phyloP scores from a whole-genome alignment of 2,113 vertebrate genomes.

The Pedetes capensis region DNA sequence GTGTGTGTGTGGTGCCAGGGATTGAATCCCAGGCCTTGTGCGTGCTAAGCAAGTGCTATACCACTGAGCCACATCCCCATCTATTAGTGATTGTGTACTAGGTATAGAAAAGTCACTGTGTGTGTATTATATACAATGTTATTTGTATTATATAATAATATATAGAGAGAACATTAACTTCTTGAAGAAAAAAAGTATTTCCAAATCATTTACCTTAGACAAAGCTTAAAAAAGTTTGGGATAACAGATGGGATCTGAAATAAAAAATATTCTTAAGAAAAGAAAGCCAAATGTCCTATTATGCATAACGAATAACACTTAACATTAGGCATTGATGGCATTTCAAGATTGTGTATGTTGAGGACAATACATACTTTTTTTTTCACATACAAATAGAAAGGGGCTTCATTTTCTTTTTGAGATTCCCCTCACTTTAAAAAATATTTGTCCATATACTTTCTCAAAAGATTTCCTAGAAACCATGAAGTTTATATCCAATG shows the following conservation, averaged over 20 bases:
- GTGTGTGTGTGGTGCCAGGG: background rate
- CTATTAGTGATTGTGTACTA: background rate
- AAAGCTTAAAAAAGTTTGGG: background rate
- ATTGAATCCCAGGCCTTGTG: background rate
- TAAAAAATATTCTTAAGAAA: slow-evolving; percentile 4
- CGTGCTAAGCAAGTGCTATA: background rate
- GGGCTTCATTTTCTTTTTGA: background rate
- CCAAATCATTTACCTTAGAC: background rate
- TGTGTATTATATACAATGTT: background rate
- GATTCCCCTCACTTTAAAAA: background rate
- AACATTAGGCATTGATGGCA: background rate
- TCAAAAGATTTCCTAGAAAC: slow-evolving; percentile 16
- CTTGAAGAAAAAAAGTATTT: slow-evolving; percentile 38
- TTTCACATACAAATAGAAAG: background rate
- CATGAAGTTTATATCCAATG: background rate
- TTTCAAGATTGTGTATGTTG: background rate
- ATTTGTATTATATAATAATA: background rate
- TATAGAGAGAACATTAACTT: background rate
- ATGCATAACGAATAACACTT: background rate
- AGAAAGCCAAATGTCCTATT: background rate
- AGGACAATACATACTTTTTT: background rate
- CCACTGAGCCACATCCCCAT: background rate
- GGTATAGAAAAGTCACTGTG: background rate
- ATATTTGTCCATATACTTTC: background rate
- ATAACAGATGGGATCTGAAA: background rate